Evolutionary conservation across 2,113 vertebrate species (phyloP).

Genomic region (Murina feae): DNA sequence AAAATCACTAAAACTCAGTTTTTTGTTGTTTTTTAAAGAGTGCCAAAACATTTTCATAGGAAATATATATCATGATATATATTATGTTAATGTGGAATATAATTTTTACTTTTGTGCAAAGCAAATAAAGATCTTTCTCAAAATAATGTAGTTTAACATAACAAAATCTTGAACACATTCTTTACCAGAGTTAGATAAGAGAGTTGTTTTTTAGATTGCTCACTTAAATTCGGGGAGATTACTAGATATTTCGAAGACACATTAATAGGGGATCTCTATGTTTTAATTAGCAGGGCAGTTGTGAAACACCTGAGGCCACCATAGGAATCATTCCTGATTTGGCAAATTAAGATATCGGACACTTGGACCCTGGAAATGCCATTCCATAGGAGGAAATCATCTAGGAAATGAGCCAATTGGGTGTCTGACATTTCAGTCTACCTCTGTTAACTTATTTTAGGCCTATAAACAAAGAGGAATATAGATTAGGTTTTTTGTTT

Average conservation of each 20-base stretch:
- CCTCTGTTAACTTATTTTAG: not conserved
- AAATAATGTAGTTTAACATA: not conserved
- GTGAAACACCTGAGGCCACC: not conserved
- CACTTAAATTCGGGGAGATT: not conserved
- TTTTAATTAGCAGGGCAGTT: not conserved
- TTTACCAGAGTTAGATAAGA: not conserved
- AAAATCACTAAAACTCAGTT: not conserved
- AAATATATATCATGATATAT: not conserved
- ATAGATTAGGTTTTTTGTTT: not conserved
- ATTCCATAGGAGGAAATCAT: not conserved
- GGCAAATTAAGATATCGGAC: not conserved
- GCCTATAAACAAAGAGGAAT: not conserved
- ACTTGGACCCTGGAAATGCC: not conserved
- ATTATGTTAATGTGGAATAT: not conserved
- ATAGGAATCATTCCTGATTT: not conserved
- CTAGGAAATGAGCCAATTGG: not conserved
- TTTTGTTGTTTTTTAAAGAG: not conserved
- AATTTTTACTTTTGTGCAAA: constrained; percentile 32
- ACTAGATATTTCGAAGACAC: not conserved
- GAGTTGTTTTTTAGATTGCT: not conserved
- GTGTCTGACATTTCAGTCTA: not conserved
- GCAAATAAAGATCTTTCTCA: constrained; percentile 31
- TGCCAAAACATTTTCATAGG: constrained; percentile 16
- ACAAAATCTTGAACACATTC: not conserved
- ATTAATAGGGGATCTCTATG: not conserved